A percentile compares a stretch with the other conserved stretches of the same genome.
phyloP scores from a whole-genome alignment of 2,797 vertebrate species.

The Pygocentrus nattereri region DNA sequence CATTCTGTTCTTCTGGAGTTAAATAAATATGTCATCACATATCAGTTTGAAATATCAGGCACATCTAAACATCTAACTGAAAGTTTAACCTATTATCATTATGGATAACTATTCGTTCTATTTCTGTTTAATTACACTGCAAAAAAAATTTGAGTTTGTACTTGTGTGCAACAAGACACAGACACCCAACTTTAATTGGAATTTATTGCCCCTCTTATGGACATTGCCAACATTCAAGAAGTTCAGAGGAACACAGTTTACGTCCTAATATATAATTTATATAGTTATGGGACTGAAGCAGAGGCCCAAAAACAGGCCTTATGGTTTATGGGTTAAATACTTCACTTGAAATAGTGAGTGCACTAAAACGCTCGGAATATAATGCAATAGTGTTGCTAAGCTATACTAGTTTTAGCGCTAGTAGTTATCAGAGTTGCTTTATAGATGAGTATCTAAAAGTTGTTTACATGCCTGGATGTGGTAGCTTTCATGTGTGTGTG shows the following conservation, averaged over 20 bases:
- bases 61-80: too few species aligned
- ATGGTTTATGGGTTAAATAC: too few species aligned
- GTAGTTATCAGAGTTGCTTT: neutral
- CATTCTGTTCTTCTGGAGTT: too few species aligned
- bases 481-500: neutral
- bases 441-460: neutral
- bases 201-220: neutral
- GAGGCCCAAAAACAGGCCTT: too few species aligned
- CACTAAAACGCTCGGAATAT: too few species aligned
- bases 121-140: neutral
- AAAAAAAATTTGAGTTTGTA: neutral
- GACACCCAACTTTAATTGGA: neutral
- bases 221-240: neutral
- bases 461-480: slow-evolving; percentile 17
- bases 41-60: too few species aligned
- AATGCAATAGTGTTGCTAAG: neutral
- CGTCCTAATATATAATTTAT: neutral
- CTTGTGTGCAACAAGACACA: neutral
- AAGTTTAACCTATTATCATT: too few species aligned
- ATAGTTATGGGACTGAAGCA: too few species aligned
- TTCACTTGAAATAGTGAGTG: too few species aligned
- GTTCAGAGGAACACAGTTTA: neutral
- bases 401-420: neutral
- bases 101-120: too few species aligned
- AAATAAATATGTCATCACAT: too few species aligned